A percentile compares a stretch with the other conserved stretches of the same genome.
Conservation (phyloP, 2,888 invertebrate species). For the Cantharis nigra region DNA sequence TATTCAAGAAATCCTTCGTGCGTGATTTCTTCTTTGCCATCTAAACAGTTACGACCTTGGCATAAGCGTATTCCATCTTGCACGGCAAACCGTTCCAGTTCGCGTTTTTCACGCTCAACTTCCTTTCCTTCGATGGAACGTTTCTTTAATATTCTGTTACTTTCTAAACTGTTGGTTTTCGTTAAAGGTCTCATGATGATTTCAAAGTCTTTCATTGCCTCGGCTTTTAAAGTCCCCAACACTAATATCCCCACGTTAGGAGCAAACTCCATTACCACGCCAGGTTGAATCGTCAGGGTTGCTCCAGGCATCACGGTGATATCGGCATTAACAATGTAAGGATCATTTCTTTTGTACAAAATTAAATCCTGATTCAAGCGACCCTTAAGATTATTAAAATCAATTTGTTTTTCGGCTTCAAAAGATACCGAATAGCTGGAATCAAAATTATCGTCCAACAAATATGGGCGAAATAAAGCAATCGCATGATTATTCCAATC, state of each 20-base stretch:
- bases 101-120: conserved; percentile 51
- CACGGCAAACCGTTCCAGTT: conserved; percentile 62
- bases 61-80: conserved; percentile 76
- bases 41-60: conserved; percentile 73
- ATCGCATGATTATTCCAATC: conserved; percentile 99
- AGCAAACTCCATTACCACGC: conserved; percentile 90
- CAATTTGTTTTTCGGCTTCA: conserved; percentile 61
- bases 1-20: conserved; percentile 92
- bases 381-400: conserved; percentile 76
- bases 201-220: conserved; percentile 75
- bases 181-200: conserved; percentile 76
- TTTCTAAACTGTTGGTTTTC: conserved; percentile 46
- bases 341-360: conserved; percentile 66
- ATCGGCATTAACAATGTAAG: conserved; percentile 84
- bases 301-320: conserved; percentile 96
- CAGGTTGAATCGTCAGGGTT: conserved; percentile 83
- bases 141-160: conserved; percentile 52
- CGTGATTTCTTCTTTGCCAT: conserved; percentile 60
- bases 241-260: conserved; percentile 96
- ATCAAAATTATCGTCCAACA: conserved; percentile 77
- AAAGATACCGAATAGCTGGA: conserved; percentile 75
- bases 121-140: conserved; percentile 51
- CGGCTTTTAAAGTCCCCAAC: conserved; percentile 84
- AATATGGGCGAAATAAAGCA: conserved; percentile 86
- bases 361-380: conserved; percentile 70